Conservation (phyloP, 2,888 invertebrate genomes). For the Scaeva pyrastri region DNA sequence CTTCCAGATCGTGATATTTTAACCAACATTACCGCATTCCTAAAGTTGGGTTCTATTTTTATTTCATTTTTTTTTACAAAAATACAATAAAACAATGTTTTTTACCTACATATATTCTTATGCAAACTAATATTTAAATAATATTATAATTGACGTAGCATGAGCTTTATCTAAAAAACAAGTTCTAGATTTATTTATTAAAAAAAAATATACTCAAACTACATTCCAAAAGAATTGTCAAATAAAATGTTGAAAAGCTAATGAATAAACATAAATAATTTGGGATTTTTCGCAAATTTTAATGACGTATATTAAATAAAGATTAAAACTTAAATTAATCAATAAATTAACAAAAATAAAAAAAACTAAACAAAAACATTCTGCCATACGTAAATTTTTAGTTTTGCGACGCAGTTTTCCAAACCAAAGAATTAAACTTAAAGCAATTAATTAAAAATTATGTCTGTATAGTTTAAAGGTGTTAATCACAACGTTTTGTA, state of each 20-base stretch:
- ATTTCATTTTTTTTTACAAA: neutral
- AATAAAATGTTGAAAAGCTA: neutral
- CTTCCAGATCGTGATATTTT: too few relatives aligned
- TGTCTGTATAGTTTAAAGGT: neutral
- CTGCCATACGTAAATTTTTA: too few relatives aligned
- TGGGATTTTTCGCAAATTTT: neutral
- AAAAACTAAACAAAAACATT: neutral
- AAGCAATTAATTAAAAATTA: neutral
- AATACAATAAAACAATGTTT: neutral
- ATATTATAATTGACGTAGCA: constrained; percentile 6
- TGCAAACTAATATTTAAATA: constrained; percentile 19
- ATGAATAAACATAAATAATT: neutral
- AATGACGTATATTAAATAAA: neutral
- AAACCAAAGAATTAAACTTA: neutral
- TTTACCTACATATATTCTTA: neutral
- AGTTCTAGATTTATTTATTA: neutral
- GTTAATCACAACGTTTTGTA: constrained; percentile 12
- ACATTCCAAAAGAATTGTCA: constrained; percentile 16
- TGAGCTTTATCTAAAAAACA: constrained; percentile 15
- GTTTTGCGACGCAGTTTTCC: constrained; percentile 9
- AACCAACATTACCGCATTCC: neutral
- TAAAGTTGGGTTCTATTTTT: neutral
- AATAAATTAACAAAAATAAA: too few relatives aligned
- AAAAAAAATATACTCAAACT: neutral
- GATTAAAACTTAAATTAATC: neutral